Evolutionary conservation across 2,888 invertebrate species (phyloP), one percentile per base, ranked within the genome.

Genomic region (Ichneumoninae sp.): DNA sequence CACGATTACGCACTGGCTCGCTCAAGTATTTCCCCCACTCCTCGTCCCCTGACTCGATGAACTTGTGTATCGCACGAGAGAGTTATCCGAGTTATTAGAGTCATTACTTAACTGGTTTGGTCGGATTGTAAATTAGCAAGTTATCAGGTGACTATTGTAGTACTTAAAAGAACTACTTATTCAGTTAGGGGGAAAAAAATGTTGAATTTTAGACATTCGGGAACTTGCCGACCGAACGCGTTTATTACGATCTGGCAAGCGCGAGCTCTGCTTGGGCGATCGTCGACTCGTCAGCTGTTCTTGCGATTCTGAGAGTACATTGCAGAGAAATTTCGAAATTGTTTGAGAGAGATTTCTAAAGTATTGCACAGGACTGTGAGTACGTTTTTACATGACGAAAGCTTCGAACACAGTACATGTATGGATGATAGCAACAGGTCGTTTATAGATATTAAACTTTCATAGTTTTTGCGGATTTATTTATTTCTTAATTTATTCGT

Each of bases 1-100:
- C 30, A 26, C 66, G 52, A 52, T 66, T 54, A 68, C 76, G 26
- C 76, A 52, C 66, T 70, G 26, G 33, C 66, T 62, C n/a, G 7
- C 22, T 16, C 26, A 4, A 40, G 22, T 16, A 62, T 33, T 30
- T 62, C 62, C 16, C 62, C 13, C 62, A 6, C 60, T 10, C 26
- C 60, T 26, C 4, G 1, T 3, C 60, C 30, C 16, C 60, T 60
- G 13, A 16, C 60, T 60, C 60, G 26, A 60, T 60, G 60, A 60
- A 60, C 30, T 60, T 30, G 60, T 60, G 60, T 60, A 54, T 54
- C 22, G 10, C 3, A 3, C 54, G 54, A 54, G 8, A 54, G 60
- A 16, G 60, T 60, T 30, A 30, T 60, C 4, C 26, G 26, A 60
- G 62, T 13, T 26, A 30, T 16, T 8, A 4, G 4, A 60, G 26